These are phyloP conservation scores for Drosophila pseudotakahashii DNA, from an alignment of 2,888 invertebrate genomes.

Conservation along the genomic window DNA sequence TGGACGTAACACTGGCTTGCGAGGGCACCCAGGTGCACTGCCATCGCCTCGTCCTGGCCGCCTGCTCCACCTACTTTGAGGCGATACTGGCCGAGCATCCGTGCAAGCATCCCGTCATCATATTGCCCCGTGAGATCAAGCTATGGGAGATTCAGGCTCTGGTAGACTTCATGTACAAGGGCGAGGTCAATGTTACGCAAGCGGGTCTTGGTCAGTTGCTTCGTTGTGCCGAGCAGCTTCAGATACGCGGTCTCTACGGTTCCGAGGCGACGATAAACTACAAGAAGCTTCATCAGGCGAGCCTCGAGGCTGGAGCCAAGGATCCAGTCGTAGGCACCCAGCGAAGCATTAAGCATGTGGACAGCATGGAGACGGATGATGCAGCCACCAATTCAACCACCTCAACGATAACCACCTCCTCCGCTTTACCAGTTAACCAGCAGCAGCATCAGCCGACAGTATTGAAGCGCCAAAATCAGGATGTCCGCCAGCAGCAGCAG, in stretches of 20 bases:
- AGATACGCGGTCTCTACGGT: conserved; percentile 89
- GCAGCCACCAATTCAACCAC: conserved; percentile 73
- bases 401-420: conserved; percentile 75
- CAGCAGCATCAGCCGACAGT: conserved; percentile 67
- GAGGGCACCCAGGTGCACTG: conserved; percentile 93
- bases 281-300: conserved; percentile 80
- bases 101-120: conserved; percentile 92
- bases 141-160: conserved; percentile 94
- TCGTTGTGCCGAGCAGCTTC: conserved; percentile 92
- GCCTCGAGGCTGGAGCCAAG: conserved; percentile 34
- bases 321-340: neutral
- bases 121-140: conserved; percentile 93
- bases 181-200: conserved; percentile 94
- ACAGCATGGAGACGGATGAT: conserved; percentile 74
- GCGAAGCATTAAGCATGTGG: conserved; percentile 44
- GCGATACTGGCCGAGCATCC: conserved; percentile 92
- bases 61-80: conserved; percentile 94
- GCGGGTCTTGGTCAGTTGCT: conserved; percentile 92
- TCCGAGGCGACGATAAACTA: conserved; percentile 83
- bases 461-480: conserved; percentile 50
- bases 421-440: conserved; percentile 57
- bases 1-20: conserved; percentile 94
- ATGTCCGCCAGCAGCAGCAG: conserved; percentile 35
- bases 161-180: conserved; percentile 96
- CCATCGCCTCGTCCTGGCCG: conserved; percentile 93